Evolutionary conservation across 2,797 vertebrate genomes (phyloP), one percentile per base, ranked within the genome.

Genomic region (Coregonus sp.): DNA sequence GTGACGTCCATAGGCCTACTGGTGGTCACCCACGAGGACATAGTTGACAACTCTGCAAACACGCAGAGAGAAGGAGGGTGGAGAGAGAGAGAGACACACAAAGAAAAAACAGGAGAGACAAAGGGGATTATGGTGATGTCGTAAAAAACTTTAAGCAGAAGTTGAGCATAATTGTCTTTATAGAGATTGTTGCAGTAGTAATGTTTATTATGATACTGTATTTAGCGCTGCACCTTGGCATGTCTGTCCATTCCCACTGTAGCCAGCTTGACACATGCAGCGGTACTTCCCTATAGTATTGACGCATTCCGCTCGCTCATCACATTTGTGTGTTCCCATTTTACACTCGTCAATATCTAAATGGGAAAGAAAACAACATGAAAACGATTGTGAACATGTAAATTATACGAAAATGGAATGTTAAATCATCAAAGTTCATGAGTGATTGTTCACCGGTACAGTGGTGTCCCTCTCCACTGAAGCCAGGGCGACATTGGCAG

Each of bases 281-380:
- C 89, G 84, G 65, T 94, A 94, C 68, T 74, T 91, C 73, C 95
- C 95, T 40, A 88, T 77, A 0, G 81, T 93, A 51, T 96, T 97
- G 80, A 83, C 89, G 74, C 95, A 96, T 73, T 88, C 88, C 77
- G 82, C 84, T 1, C 93, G 91, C 80, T 89, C 88, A 85, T 93
- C 90, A 79, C 96, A 97, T 65, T 74, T 81, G 74, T 96, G 91
- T 0, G 35, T 78, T 61, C 90, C 91, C 74, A 0, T 80, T 75
- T 87, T 79, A 84, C 94, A 96, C 78, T 96, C 95, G 78, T 96
- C 95, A 33, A 95, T 87, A 87, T 96, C 96, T 97, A 31, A 1
- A 20, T 56, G 25, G 29, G 59, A 35, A 5, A 29, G 11, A 7
- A 14, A 15, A 72, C 50, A 52, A 18, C 20, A 15, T 33, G 4